Conservation (phyloP, 2,888 invertebrate genomes). For the Himalopsyche kuldschensis region DNA sequence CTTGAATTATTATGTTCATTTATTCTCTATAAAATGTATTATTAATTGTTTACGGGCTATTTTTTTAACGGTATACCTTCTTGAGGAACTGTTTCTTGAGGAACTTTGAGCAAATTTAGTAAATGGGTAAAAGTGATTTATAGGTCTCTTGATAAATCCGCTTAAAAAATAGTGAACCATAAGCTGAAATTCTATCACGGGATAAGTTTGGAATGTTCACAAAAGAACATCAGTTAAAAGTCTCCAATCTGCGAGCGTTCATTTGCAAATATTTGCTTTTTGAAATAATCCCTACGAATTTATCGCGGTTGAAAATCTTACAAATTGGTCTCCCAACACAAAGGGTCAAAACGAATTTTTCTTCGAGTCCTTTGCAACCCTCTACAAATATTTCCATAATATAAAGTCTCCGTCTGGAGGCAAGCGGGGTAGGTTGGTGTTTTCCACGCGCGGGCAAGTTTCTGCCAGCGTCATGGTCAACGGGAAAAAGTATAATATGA, state of each 20-base stretch:
- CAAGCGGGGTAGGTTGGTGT: neutral
- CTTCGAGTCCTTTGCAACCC: neutral
- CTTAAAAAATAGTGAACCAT: too few species aligned
- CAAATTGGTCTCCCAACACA: neutral
- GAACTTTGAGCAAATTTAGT: too few species aligned
- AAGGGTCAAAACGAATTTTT: neutral
- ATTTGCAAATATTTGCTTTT: neutral
- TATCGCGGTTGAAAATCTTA: slow-evolving; percentile 1
- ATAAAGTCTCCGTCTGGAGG: neutral
- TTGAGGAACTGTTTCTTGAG: too few species aligned
- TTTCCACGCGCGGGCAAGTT: neutral
- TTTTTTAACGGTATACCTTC: too few species aligned
- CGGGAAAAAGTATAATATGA: neutral
- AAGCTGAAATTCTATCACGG: too few species aligned
- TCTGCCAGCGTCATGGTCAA: neutral
- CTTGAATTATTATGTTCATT: too few species aligned
- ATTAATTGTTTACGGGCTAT: too few species aligned
- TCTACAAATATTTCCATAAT: neutral
- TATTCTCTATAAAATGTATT: too few species aligned
- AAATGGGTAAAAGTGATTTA: too few species aligned
- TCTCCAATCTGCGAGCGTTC: neutral
- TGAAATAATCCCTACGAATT: neutral
- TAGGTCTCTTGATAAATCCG: too few species aligned
- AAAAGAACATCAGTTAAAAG: neutral
- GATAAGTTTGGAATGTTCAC: neutral